Evolutionary conservation across 2,113 vertebrate genomes (phyloP).

Genomic region (Equus przewalskii): DNA sequence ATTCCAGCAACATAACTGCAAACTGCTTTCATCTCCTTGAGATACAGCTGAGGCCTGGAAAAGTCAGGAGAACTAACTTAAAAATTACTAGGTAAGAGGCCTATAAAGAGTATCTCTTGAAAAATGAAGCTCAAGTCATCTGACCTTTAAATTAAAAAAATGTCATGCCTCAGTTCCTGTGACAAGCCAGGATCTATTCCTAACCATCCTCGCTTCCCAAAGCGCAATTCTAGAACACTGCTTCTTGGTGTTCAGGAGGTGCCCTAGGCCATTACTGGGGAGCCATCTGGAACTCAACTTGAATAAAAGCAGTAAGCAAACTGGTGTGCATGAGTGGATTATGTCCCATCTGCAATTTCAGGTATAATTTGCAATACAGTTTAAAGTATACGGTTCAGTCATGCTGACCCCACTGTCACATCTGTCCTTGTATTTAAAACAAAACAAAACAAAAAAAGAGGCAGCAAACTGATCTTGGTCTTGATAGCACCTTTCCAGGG

Average conservation of each 20-base stretch:
- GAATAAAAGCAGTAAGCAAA: slow-evolving; percentile 18
- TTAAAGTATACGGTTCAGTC: neutral
- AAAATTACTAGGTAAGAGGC: neutral
- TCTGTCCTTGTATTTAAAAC: slow-evolving; percentile 43
- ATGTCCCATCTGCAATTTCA: slow-evolving; percentile 27
- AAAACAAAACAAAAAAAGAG: neutral
- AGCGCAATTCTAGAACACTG: slow-evolving; percentile 41
- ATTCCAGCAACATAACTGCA: neutral
- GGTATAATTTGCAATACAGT: neutral
- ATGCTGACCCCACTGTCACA: slow-evolving; percentile 60
- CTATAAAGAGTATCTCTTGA: neutral
- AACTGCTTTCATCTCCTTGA: neutral
- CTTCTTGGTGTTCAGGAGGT: neutral
- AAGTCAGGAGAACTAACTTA: neutral
- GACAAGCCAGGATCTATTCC: neutral
- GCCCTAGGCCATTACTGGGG: neutral
- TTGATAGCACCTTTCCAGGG: neutral
- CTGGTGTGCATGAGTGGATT: neutral
- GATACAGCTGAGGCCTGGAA: neutral
- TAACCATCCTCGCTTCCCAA: slow-evolving; percentile 33
- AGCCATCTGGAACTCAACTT: neutral
- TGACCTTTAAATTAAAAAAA: slow-evolving; percentile 7
- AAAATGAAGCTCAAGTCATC: neutral
- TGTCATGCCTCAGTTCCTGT: neutral
- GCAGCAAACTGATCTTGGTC: slow-evolving; percentile 19